Base-by-base conservation (phyloP, 1,140 invertebrate species). In the Apocrypta bakeri region DNA sequence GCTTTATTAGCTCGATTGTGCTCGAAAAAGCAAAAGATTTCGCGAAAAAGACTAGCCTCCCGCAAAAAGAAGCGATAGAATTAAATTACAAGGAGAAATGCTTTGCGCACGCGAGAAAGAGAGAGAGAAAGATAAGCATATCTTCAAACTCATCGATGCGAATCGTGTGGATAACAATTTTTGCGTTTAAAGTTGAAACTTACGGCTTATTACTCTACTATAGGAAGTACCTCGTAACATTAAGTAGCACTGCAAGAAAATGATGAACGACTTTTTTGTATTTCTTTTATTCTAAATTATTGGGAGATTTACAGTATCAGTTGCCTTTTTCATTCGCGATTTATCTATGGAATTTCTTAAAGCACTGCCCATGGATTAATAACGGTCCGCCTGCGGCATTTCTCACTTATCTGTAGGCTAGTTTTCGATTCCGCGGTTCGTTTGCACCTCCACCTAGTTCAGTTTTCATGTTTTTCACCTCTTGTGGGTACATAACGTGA, bases 311-410 rank as follows among this genome's bases (percentile, higher is more conserved):
- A 64, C 21, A 48, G n/a, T n/a, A 25, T 24, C 61, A 24, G 6
- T 25, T 14, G 61, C 61, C 61, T 3, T 24, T 64, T 79, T 48
- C 42, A 61, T 79, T 37, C 7, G 7, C 29, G 4, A 61, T 72
- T 79, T 79, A 79, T 72, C 68, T 79, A 61, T 61, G 68, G 42
- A 72, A 27, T 72, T 79, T 37, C 27, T 56, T 56, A 56, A 56
- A 56, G 33, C 48, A n/a, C n/a, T 40, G 1, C 68, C 42, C 42
- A 72, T 29, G 42, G n/a, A 71, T 72, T 61, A 79, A n/a, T n/a
- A n/a, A 79, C 21, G 31, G 48, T 17, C 66, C 24, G 25, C 63
- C 63, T 8, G 24, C 29, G 48, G 37, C 37, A 69, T 56, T 40
- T 8, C 11, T 17, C 8, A 61, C 56, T 69, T 79, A 79, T 79